phyloP scores from a whole-genome alignment of 2,888 invertebrate genomes.

The Plemyria rubiginata region DNA sequence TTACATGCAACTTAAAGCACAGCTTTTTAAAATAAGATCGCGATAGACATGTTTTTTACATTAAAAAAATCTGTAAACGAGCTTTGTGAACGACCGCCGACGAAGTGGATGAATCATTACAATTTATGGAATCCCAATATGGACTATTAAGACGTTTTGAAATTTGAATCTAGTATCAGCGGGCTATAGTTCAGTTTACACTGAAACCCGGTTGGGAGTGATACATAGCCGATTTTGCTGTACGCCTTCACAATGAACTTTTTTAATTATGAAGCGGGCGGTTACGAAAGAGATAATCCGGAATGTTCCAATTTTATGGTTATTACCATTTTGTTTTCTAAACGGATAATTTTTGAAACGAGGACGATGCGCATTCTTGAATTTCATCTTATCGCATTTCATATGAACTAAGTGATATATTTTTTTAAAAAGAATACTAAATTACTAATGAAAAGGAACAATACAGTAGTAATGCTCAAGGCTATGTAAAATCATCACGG shows the following conservation, averaged over 20 bases:
- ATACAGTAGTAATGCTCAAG: slow-evolving; percentile 21
- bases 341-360: background rate
- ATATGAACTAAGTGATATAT: slow-evolving; percentile 10
- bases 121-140: background rate
- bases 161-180: background rate
- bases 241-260: slow-evolving; percentile 44
- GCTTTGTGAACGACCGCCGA: background rate
- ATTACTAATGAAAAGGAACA: slow-evolving; percentile 26
- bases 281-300: slow-evolving; percentile 43
- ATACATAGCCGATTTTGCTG: slow-evolving; percentile 18
- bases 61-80: background rate
- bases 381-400: slow-evolving; percentile 22
- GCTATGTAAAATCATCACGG: slow-evolving; percentile 17
- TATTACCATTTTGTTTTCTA: slow-evolving; percentile 40
- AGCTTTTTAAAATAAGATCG: background rate
- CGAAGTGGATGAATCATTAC: background rate
- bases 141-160: background rate
- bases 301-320: slow-evolving; percentile 45
- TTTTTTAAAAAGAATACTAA: no score
- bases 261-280: slow-evolving; percentile 45
- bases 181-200: slow-evolving; percentile 8
- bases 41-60: background rate
- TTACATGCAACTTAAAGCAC: no score
- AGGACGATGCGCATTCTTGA: slow-evolving; percentile 30
- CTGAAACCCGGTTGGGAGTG: slow-evolving; percentile 16